Base-by-base conservation (phyloP, 2,113 vertebrate species). In the Epinephelus fuscoguttatus region DNA sequence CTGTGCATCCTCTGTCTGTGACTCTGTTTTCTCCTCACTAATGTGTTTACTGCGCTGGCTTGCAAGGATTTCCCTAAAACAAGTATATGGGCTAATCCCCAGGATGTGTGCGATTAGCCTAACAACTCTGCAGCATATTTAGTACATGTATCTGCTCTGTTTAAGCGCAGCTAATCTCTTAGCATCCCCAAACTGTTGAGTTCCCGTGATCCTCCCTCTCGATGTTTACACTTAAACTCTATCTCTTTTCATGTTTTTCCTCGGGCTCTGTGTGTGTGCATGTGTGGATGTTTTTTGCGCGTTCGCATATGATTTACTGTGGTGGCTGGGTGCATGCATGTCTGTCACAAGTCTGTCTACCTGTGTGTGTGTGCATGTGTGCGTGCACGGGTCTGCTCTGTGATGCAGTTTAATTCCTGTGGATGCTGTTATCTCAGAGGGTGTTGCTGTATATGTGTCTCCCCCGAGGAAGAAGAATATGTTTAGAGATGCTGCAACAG, bases 111-210 rank as follows among this genome's bases (percentile, higher is more conserved):
- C 59, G 87, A 92, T 92, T 93, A 93, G 71, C 67, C 88, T 86
- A 92, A 91, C 88, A 84, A 88, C 84, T 81, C 84, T 72, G 79
- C 78, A 81, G 87, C 84, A 81, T 70, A 84, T 92, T 92, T 83
- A 86, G 80, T 87, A 64, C 90, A 89, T 88, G 91, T 90, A 86
- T 91, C 83, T 91, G 81, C 80, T 91, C 79, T 90, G 89, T 93
- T 91, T 91, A 92, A 92, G 90, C 52, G 37, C 70, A 78, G 80
- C 86, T 93, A 94, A 94, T 94, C 91, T 94, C 63, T 33, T 57
- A 64, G 84, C 88, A 50, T 81, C 73, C 85, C 78, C 80, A 91
- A 93, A 92, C 84, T 78, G 75, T 81, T 84, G 81, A 78, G 42
- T 93, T 91, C 77, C 72, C 42, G 75, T 82, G 89, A 91, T 86